Evolutionary conservation across 2,888 invertebrate genomes (phyloP).

Genomic region (Sesia bembeciformis): DNA sequence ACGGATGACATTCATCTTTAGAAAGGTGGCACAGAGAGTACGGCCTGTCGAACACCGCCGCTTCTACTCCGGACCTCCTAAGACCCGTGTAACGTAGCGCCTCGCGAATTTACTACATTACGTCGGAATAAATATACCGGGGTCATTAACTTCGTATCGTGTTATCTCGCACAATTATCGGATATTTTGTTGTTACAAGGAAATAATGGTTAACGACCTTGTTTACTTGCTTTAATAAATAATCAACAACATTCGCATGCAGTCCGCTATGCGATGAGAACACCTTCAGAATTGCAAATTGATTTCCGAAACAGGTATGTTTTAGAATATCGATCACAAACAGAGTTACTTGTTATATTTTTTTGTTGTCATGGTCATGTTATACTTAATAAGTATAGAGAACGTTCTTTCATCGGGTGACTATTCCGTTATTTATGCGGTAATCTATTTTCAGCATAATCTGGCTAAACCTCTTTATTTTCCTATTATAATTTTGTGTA

Average conservation of each 20-base stretch:
- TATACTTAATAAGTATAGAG: too few species aligned
- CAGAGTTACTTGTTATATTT: background rate
- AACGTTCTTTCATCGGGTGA: too few species aligned
- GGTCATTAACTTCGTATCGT: background rate
- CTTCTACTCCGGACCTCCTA: too few species aligned
- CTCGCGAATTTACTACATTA: too few species aligned
- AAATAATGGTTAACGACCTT: background rate
- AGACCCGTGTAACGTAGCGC: too few species aligned
- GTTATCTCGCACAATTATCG: background rate
- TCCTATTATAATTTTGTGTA: too few species aligned
- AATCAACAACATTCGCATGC: background rate
- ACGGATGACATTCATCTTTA: too few species aligned
- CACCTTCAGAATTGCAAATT: background rate
- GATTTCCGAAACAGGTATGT: background rate
- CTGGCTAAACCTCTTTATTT: too few species aligned
- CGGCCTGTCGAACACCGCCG: too few species aligned
- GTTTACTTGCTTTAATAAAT: background rate
- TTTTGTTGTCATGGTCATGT: background rate
- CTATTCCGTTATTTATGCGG: too few species aligned
- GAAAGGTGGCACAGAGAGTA: too few species aligned
- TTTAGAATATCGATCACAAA: background rate
- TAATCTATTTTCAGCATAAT: too few species aligned
- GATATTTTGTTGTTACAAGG: background rate
- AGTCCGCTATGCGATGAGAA: background rate
- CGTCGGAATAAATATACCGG: background rate